Evolutionary conservation across 2,888 invertebrate species (phyloP).

Genomic region (Trachelus troglodyta): DNA sequence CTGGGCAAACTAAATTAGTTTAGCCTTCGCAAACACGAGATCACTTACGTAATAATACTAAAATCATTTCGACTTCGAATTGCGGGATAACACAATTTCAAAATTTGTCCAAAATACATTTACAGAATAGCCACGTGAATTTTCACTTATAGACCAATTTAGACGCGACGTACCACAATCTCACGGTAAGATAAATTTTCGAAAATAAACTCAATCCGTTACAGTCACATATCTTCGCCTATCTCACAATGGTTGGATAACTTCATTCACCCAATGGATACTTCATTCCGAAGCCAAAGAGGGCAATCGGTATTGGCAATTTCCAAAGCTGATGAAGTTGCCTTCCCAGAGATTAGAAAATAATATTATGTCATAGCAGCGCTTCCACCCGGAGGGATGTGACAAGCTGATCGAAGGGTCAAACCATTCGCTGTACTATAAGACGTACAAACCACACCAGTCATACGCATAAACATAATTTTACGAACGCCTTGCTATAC

Average conservation of each 20-base stretch:
- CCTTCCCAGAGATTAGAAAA: constrained; percentile 15
- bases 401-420: background rate
- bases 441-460: background rate
- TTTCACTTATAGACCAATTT: background rate
- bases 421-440: background rate
- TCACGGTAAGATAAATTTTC: background rate
- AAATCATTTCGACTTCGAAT: background rate
- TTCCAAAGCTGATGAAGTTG: constrained; percentile 11
- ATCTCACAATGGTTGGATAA: constrained; percentile 4
- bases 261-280: constrained; percentile 11
- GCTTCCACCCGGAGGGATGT: background rate
- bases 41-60: background rate
- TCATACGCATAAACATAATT: background rate
- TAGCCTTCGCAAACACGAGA: background rate
- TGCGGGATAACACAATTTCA: background rate
- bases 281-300: constrained; percentile 9
- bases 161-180: background rate
- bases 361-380: background rate
- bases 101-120: background rate
- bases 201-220: background rate
- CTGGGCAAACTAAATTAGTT: background rate
- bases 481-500: background rate
- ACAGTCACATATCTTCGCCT: background rate
- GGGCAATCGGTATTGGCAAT: constrained; percentile 19
- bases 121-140: background rate